A percentile compares a stretch with the other conserved stretches of the same genome.
Evolutionary conservation across 1,140 invertebrate species (phyloP).

Genomic region (Apis laboriosa): DNA sequence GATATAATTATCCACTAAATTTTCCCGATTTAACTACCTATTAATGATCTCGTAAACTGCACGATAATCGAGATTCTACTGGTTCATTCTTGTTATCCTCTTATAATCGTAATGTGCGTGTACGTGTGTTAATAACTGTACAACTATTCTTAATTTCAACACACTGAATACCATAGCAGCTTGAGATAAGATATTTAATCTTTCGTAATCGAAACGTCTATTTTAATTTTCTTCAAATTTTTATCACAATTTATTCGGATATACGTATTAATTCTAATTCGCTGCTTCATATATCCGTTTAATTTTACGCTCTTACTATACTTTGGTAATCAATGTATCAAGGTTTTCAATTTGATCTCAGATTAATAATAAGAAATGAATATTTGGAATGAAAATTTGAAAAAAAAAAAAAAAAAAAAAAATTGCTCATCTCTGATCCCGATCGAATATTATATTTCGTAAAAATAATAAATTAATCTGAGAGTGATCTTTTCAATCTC

Average conservation of each 20-base stretch:
- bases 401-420: background rate
- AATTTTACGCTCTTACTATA: background rate
- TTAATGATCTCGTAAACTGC: background rate
- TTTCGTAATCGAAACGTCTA: too few relatives aligned
- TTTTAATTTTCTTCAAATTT: background rate
- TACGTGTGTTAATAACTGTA: background rate
- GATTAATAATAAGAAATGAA: background rate
- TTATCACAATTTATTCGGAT: too few relatives aligned
- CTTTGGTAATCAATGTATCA: slow-evolving; percentile 19
- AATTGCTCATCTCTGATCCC: too few relatives aligned
- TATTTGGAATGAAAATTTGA: too few relatives aligned
- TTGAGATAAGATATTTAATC: too few relatives aligned
- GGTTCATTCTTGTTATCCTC: background rate
- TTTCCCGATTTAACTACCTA: background rate
- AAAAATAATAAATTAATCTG: background rate
- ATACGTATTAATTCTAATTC: too few relatives aligned
- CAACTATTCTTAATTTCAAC: background rate
- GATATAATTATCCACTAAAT: background rate
- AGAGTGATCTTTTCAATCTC: background rate
- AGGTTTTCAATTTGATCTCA: background rate
- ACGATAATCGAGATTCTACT: slow-evolving; percentile 15
- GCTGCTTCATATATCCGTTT: background rate
- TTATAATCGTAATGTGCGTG: background rate
- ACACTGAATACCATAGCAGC: slow-evolving; percentile 23
- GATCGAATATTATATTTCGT: too few relatives aligned